Conservation (phyloP, 2,888 invertebrate species). For the Platerodrilus igneus region DNA sequence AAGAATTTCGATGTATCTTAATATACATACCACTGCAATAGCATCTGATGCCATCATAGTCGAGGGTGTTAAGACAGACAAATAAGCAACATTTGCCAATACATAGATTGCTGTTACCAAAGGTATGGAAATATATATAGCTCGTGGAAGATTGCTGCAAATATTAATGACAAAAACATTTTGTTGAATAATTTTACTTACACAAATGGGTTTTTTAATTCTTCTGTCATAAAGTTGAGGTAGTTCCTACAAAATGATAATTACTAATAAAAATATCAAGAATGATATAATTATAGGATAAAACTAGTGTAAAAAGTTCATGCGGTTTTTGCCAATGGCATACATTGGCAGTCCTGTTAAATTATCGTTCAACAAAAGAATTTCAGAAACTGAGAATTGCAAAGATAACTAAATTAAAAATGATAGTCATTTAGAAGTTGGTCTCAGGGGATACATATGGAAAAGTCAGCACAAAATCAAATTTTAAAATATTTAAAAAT, state of each 20-base stretch:
- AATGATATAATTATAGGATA: no score
- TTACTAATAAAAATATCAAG: constrained; percentile 3
- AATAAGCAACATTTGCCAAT: constrained; percentile 82
- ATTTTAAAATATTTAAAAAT: no score
- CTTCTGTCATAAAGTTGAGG: constrained; percentile 91
- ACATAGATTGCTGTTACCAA: constrained; percentile 85
- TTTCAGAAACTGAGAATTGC: no score
- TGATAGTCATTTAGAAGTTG: no score
- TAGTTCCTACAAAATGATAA: constrained; percentile 63
- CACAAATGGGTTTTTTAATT: constrained; percentile 77
- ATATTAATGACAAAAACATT: constrained; percentile 7
- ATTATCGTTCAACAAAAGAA: no score
- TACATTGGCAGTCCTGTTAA: no score
- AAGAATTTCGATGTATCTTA: no score
- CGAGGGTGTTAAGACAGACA: constrained; percentile 76
- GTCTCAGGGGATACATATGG: no score
- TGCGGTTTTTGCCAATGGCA: no score
- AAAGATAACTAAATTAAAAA: no score
- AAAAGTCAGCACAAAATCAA: no score
- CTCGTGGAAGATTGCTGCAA: constrained; percentile 76
- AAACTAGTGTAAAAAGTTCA: no score
- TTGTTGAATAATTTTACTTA: constrained; percentile 39
- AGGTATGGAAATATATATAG: constrained; percentile 87
- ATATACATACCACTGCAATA: constrained; percentile 83
- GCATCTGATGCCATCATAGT: constrained; percentile 87